phyloP scores from a whole-genome alignment of 1,140 invertebrate genomes.

The Caenorhabditis tropicalis region DNA sequence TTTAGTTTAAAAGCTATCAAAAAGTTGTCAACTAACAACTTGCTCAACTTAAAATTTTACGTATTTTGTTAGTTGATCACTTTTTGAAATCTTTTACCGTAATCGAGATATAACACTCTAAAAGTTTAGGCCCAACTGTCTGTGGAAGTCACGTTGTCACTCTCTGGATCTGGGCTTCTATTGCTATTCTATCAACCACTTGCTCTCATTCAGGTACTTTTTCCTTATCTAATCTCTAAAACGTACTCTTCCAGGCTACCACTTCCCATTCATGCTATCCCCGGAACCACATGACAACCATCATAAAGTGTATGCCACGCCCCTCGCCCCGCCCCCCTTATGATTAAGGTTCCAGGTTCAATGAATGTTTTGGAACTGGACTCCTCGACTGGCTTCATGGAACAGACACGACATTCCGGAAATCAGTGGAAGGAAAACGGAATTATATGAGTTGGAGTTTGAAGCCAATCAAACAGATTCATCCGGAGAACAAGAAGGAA shows the following conservation, averaged over 20 bases:
- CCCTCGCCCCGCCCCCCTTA: slow-evolving; percentile 28
- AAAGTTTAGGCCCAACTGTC: slow-evolving; percentile 82
- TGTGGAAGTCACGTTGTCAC: slow-evolving; percentile 84
- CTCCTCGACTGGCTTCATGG: slow-evolving; percentile 85
- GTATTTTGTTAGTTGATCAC: too few species aligned
- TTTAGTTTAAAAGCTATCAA: too few species aligned
- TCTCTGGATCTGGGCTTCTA: slow-evolving; percentile 83
- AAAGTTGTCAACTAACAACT: too few species aligned
- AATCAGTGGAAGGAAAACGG: slow-evolving; percentile 4
- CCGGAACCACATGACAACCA: slow-evolving; percentile 90
- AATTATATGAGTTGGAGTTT: slow-evolving; percentile 33
- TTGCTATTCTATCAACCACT: slow-evolving; percentile 82
- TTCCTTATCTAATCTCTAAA: too few species aligned
- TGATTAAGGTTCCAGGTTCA: slow-evolving; percentile 77
- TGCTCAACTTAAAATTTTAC: too few species aligned
- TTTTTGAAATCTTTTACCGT: too few species aligned
- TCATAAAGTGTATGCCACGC: slow-evolving; percentile 80
- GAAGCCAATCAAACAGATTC: slow-evolving; percentile 28
- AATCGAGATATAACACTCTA: too few species aligned
- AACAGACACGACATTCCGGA: slow-evolving; percentile 74
- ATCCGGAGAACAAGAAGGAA: neutral
- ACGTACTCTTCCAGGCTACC: slow-evolving; percentile 80
- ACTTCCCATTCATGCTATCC: slow-evolving; percentile 85
- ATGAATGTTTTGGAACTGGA: slow-evolving; percentile 85
- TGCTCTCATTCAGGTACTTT: slow-evolving; percentile 81